Evolutionary conservation across 2,888 invertebrate species (phyloP).

Genomic region (Argyresthia albistria): DNA sequence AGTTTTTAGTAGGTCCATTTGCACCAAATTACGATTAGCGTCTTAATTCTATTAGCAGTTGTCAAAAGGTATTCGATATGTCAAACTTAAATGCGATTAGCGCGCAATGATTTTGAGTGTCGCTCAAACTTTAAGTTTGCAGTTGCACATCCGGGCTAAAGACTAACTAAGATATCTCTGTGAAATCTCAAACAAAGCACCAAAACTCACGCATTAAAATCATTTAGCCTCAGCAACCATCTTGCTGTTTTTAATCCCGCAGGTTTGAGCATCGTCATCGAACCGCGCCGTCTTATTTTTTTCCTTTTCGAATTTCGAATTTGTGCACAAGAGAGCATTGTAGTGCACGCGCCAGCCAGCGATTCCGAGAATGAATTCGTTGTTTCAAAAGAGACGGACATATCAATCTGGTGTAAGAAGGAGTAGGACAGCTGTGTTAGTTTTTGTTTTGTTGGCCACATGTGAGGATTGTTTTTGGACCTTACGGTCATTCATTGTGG

Average conservation of each 20-base stretch:
- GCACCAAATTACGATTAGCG: too few relatives aligned
- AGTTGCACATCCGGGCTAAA: too few relatives aligned
- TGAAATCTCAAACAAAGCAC: too few relatives aligned
- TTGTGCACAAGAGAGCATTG: slow-evolving; percentile 68
- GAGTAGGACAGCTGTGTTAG: slow-evolving; percentile 34
- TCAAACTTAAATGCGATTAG: too few relatives aligned
- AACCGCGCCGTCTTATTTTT: slow-evolving; percentile 20
- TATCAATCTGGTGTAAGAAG: slow-evolving; percentile 10
- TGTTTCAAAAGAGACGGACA: slow-evolving; percentile 26
- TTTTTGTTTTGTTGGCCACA: slow-evolving; percentile 68
- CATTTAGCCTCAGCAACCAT: background rate
- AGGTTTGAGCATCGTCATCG: background rate
- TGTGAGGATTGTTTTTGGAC: slow-evolving; percentile 69
- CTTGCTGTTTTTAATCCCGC: background rate
- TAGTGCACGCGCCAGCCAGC: slow-evolving; percentile 47
- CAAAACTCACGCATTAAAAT: background rate
- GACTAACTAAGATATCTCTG: too few relatives aligned
- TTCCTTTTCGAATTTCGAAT: slow-evolving; percentile 51
- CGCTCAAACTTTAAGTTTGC: too few relatives aligned
- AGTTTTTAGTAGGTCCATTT: too few relatives aligned
- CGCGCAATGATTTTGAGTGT: too few relatives aligned
- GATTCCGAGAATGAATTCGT: slow-evolving; percentile 67
- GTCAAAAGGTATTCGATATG: too few relatives aligned
- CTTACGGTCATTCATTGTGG: slow-evolving; percentile 59
- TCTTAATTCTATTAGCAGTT: too few relatives aligned